Evolutionary conservation across 2,797 vertebrate genomes (phyloP).

Genomic region (Neosilurus hyrtlii): DNA sequence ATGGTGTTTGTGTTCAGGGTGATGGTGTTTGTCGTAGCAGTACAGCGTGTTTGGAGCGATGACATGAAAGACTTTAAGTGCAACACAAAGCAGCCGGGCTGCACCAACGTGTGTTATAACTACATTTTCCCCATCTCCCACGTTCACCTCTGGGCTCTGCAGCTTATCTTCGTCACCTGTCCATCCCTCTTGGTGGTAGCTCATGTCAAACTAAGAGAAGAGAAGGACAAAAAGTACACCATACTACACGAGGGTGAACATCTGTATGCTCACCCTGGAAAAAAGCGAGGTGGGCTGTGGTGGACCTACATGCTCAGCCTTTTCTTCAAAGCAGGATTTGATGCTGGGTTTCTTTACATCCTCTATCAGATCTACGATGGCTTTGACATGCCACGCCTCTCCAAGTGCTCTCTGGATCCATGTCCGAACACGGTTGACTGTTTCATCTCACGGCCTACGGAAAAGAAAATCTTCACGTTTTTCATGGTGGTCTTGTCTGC

Average conservation of each 20-base stretch:
- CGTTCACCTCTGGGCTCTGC: slow-evolving; percentile 93
- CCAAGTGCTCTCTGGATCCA: slow-evolving; percentile 78
- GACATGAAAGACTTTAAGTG: slow-evolving; percentile 90
- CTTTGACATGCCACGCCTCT: slow-evolving; percentile 78
- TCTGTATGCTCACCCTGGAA: slow-evolving; percentile 78
- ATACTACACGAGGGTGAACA: slow-evolving; percentile 57
- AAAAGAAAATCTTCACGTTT: slow-evolving; percentile 88
- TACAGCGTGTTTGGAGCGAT: slow-evolving; percentile 86
- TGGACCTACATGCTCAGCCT: slow-evolving; percentile 91
- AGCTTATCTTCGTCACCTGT: slow-evolving; percentile 94
- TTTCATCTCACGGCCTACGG: slow-evolving; percentile 86
- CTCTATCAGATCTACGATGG: slow-evolving; percentile 80
- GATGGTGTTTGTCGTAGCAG: slow-evolving; percentile 88
- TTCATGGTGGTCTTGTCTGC: slow-evolving; percentile 85
- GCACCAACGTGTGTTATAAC: slow-evolving; percentile 86
- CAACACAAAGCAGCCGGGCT: slow-evolving; percentile 85
- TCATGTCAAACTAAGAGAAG: slow-evolving; percentile 85
- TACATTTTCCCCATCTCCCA: slow-evolving; percentile 92
- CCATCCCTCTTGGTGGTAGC: slow-evolving; percentile 90
- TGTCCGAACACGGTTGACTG: slow-evolving; percentile 89
- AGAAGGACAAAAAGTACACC: slow-evolving; percentile 72
- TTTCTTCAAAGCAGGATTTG: slow-evolving; percentile 80
- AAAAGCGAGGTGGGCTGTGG: slow-evolving; percentile 89
- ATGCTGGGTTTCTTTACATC: slow-evolving; percentile 81
- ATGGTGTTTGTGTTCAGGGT: slow-evolving; percentile 91